Percentiles rank a stretch among this genome's conserved stretches.
Conservation (phyloP, 2,113 vertebrate genomes). For the Prionailurus viverrinus region DNA sequence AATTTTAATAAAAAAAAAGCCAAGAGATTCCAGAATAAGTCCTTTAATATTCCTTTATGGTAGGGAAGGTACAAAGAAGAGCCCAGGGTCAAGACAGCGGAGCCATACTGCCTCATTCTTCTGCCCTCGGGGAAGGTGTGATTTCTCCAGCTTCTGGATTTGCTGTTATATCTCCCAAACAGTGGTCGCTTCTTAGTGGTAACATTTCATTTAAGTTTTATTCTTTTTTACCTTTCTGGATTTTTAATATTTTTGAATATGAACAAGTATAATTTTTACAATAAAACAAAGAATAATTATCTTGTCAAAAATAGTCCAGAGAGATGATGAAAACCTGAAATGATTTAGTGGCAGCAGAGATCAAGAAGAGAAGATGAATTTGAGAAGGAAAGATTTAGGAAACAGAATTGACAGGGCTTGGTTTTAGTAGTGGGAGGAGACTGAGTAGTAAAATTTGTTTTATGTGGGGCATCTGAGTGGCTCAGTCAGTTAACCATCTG, state of each 20-base stretch:
- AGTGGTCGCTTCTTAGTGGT: background rate
- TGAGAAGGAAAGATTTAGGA: background rate
- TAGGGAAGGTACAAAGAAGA: background rate
- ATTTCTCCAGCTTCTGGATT: background rate
- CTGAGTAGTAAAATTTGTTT: background rate
- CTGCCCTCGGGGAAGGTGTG: background rate
- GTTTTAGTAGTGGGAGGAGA: background rate
- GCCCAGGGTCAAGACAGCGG: background rate
- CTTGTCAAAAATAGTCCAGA: background rate
- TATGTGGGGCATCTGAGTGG: background rate
- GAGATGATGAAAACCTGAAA: background rate
- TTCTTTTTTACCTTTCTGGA: background rate
- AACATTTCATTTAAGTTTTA: background rate
- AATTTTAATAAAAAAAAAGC: background rate
- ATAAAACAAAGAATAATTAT: background rate
- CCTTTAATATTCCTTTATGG: background rate
- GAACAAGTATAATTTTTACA: background rate
- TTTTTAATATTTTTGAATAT: background rate
- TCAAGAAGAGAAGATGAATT: background rate
- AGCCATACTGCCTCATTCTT: background rate
- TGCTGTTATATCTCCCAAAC: background rate
- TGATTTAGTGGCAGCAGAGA: background rate
- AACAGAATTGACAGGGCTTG: background rate
- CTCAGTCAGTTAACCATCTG: no score
- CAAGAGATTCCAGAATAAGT: background rate